These are phyloP conservation scores for Sebastes itinus DNA, from an alignment of 2,797 vertebrate species.

Conservation along the genomic window DNA sequence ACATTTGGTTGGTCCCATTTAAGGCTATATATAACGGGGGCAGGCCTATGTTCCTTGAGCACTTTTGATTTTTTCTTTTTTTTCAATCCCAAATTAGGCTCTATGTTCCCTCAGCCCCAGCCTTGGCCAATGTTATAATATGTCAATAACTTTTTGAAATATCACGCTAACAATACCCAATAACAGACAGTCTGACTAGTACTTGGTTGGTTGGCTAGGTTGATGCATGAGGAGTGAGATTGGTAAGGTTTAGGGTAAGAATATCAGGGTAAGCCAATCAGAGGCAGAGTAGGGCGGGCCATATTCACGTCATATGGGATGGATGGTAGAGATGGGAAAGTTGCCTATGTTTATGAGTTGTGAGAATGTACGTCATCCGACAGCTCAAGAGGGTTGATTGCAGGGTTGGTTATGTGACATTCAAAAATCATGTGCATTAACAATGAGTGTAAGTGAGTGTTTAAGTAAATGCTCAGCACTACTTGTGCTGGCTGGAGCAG, in stretches of 20 bases:
- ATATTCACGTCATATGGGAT: not conserved
- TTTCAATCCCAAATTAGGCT: too few relatives aligned
- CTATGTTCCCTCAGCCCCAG: not conserved
- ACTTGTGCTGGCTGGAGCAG: not conserved
- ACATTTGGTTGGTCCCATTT: not conserved
- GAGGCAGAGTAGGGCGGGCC: not conserved
- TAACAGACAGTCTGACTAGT: not conserved
- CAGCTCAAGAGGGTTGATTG: too few relatives aligned
- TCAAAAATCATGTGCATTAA: not conserved
- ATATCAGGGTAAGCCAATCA: too few relatives aligned
- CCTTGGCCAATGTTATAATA: not conserved
- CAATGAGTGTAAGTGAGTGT: not conserved
- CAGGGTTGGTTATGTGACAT: too few relatives aligned
- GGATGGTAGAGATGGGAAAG: too few relatives aligned
- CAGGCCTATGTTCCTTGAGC: too few relatives aligned
- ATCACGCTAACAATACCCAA: not conserved
- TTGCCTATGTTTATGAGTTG: too few relatives aligned
- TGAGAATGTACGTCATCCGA: too few relatives aligned
- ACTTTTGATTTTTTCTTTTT: too few relatives aligned
- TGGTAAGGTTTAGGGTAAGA: not conserved
- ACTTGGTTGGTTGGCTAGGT: not conserved
- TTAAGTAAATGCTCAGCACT: not conserved
- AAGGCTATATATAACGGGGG: too few relatives aligned
- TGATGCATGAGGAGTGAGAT: not conserved
- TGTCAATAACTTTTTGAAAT: not conserved